phyloP scores from a whole-genome alignment of 2,888 invertebrate genomes.

The Parasteatoda lunata region DNA sequence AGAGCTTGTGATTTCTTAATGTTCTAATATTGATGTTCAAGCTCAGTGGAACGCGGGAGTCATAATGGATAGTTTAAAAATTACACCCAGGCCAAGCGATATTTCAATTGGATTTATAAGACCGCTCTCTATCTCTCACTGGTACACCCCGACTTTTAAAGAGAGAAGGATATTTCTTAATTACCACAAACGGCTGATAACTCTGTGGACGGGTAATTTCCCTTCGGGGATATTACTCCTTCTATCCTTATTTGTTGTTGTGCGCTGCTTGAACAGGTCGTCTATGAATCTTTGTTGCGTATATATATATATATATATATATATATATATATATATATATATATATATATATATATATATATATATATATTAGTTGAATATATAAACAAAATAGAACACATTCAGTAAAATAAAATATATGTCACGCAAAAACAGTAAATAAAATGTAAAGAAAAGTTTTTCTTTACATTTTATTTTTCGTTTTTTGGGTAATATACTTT shows the following conservation, averaged over 20 bases:
- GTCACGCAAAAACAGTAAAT: too few relatives aligned
- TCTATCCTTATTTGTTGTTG: not conserved
- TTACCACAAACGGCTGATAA: slow-evolving; percentile 18
- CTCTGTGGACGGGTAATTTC: slow-evolving; percentile 15
- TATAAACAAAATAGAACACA: too few relatives aligned
- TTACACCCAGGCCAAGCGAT: slow-evolving; percentile 57
- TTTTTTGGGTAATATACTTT: too few relatives aligned
- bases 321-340: too few relatives aligned
- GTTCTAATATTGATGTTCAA: slow-evolving; percentile 65
- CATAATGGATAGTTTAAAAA: slow-evolving; percentile 67
- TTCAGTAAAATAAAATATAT: too few relatives aligned
- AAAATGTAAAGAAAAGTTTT: too few relatives aligned
- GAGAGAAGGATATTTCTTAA: slow-evolving; percentile 37
- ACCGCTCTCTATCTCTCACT: slow-evolving; percentile 14
- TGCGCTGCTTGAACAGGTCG: too few relatives aligned
- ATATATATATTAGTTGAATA: too few relatives aligned
- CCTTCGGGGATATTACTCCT: slow-evolving; percentile 22
- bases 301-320: too few relatives aligned
- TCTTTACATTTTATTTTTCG: too few relatives aligned
- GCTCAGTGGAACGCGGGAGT: slow-evolving; percentile 25
- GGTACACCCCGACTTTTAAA: slow-evolving; percentile 46
- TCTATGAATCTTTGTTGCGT: too few relatives aligned
- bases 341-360: too few relatives aligned
- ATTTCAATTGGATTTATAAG: slow-evolving; percentile 51
- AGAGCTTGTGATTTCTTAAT: slow-evolving; percentile 65